These are phyloP conservation scores for Galeopterus variegatus DNA, from an alignment of 2,113 vertebrate species.

Conservation along the genomic window DNA sequence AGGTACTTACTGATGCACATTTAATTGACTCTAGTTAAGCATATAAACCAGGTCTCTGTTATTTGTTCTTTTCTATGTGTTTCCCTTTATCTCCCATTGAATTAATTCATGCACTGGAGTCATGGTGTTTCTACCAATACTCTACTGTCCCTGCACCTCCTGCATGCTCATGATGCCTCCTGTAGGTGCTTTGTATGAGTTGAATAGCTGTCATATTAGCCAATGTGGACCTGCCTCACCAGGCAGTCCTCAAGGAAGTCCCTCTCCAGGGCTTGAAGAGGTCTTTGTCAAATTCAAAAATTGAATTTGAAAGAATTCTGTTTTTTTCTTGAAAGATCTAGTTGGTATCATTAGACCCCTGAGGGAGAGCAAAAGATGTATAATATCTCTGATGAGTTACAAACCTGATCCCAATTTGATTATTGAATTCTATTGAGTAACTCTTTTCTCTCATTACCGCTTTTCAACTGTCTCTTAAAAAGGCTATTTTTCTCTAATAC, in stretches of 20 bases:
- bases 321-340: not conserved
- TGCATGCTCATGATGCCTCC: not conserved
- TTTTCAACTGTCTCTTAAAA: not conserved
- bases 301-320: not conserved
- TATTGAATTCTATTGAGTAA: constrained; percentile 9
- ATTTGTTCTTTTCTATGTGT: not conserved
- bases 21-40: not conserved
- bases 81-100: not conserved
- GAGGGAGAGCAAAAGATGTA: not conserved
- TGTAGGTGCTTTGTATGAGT: not conserved
- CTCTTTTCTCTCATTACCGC: constrained; percentile 8
- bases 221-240: not conserved
- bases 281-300: not conserved
- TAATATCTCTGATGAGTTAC: not conserved
- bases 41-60: not conserved
- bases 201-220: not conserved
- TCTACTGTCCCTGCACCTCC: not conserved
- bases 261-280: not conserved
- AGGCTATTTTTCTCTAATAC: not conserved
- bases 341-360: not conserved
- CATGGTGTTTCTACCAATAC: not conserved
- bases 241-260: not conserved
- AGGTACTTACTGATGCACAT: not conserved
- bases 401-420: not conserved
- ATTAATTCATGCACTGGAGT: not conserved